These are phyloP conservation scores for Nibea albiflora DNA, from an alignment of 2,113 vertebrate species.

Conservation along the genomic window DNA sequence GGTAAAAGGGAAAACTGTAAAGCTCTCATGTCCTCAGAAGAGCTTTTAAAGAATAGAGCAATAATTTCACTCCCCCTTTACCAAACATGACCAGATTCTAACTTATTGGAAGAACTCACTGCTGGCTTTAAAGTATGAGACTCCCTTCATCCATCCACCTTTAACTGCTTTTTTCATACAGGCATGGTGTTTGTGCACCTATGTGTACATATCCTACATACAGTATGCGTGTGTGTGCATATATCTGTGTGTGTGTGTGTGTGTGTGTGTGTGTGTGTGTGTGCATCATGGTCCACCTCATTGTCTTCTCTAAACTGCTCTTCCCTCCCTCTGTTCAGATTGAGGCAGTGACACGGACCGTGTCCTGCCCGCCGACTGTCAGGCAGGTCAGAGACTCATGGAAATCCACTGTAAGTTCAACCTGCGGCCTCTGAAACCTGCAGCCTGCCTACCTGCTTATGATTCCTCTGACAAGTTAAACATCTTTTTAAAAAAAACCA, in stretches of 20 bases:
- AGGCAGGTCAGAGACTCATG: conserved; percentile 82
- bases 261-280: conserved; percentile 30
- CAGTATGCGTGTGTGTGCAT: background rate
- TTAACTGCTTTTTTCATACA: background rate
- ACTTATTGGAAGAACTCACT: background rate
- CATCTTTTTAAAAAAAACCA: background rate
- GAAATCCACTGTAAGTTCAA: conserved; percentile 81
- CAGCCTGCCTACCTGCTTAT: conserved; percentile 48
- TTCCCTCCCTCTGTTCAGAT: conserved; percentile 83
- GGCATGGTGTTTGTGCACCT: background rate
- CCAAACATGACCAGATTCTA: conserved; percentile 13
- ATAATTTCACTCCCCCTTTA: background rate
- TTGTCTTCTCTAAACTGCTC: conserved; percentile 79
- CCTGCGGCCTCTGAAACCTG: conserved; percentile 52
- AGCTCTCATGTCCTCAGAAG: background rate
- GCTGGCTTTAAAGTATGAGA: background rate
- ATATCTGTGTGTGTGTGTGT: conserved; percentile 1
- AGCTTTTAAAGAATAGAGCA: conserved; percentile 17
- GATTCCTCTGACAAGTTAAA: background rate
- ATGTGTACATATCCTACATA: conserved; percentile 3
- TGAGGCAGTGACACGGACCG: conserved; percentile 79
- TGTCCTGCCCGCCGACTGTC: conserved; percentile 78
- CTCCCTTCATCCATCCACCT: background rate
- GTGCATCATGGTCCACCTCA: conserved; percentile 56
- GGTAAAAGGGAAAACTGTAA: background rate